Evolutionary conservation across 2,888 invertebrate genomes (phyloP).

Genomic region (Aphidoletes aphidimyza): DNA sequence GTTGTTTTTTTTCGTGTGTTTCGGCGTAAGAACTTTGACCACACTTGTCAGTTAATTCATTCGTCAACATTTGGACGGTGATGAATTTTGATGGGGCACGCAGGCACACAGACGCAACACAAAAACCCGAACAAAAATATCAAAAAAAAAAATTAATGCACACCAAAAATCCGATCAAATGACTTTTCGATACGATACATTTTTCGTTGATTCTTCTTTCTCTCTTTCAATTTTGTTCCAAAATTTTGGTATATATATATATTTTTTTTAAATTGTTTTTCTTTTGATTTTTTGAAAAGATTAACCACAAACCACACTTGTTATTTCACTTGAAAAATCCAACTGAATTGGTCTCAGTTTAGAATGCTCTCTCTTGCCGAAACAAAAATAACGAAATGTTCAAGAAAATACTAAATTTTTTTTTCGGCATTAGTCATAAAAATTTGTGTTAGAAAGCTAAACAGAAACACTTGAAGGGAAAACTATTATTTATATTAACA

Average conservation of each 20-base stretch:
- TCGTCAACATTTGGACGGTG: background rate
- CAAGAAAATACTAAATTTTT: background rate
- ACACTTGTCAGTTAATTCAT: constrained; percentile 29
- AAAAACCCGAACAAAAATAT: background rate
- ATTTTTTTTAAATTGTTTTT: too few relatives aligned
- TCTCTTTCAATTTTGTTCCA: too few relatives aligned
- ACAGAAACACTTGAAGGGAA: constrained; percentile 10
- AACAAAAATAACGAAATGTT: too few relatives aligned
- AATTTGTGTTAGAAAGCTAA: constrained; percentile 20
- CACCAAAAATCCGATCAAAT: too few relatives aligned
- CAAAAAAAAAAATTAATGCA: background rate
- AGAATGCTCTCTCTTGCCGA: too few relatives aligned
- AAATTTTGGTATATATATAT: too few relatives aligned
- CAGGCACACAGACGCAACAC: background rate
- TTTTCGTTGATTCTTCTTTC: too few relatives aligned
- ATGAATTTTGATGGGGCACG: too few relatives aligned
- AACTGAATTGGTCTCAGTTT: background rate
- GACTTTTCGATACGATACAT: background rate
- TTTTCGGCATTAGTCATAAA: constrained; percentile 22
- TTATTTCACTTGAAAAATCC: constrained; percentile 5
- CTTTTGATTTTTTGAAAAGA: background rate
- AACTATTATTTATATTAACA: constrained; percentile 1
- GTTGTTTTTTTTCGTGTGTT: background rate
- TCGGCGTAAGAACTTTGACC: background rate
- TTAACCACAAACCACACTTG: constrained; percentile 32